Evolutionary conservation across 2,113 vertebrate species (phyloP).

Genomic region (Glaucidium brasilianum): DNA sequence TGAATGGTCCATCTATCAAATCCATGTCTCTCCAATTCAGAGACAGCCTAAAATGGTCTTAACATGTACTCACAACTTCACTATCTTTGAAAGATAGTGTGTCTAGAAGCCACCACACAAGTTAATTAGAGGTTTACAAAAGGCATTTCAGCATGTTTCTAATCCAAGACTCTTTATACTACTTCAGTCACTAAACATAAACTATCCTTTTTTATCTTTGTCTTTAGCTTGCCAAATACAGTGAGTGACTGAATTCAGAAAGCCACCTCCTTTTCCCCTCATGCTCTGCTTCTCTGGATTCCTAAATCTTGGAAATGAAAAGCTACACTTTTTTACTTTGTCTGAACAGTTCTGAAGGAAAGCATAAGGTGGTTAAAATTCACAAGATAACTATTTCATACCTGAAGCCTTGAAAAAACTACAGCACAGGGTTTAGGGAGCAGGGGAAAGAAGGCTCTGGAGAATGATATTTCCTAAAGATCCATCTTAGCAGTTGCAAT

Average conservation of each 20-base stretch:
- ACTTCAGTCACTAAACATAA: neutral
- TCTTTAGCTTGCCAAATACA: neutral
- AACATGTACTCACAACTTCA: neutral
- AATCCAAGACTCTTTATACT: neutral
- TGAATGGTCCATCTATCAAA: too few species aligned
- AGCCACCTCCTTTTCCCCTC: neutral
- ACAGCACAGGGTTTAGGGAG: neutral
- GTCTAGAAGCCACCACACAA: neutral
- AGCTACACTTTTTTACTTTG: neutral
- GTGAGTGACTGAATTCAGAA: neutral
- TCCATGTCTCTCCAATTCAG: too few species aligned
- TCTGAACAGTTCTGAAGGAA: neutral
- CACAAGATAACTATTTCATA: neutral
- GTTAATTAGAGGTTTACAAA: neutral
- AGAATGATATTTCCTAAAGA: slow-evolving; percentile 10
- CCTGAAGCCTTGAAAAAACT: neutral
- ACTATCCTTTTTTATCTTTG: neutral
- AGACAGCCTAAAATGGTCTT: neutral
- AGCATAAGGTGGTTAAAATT: neutral
- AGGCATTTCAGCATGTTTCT: neutral
- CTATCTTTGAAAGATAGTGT: neutral
- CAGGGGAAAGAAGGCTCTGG: neutral
- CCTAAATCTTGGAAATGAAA: slow-evolving; percentile 14
- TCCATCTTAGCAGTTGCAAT: neutral
- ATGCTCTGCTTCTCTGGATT: neutral